These are phyloP conservation scores for Meleagris gallopavo DNA, from an alignment of 2,113 vertebrate genomes.

Conservation along the genomic window DNA sequence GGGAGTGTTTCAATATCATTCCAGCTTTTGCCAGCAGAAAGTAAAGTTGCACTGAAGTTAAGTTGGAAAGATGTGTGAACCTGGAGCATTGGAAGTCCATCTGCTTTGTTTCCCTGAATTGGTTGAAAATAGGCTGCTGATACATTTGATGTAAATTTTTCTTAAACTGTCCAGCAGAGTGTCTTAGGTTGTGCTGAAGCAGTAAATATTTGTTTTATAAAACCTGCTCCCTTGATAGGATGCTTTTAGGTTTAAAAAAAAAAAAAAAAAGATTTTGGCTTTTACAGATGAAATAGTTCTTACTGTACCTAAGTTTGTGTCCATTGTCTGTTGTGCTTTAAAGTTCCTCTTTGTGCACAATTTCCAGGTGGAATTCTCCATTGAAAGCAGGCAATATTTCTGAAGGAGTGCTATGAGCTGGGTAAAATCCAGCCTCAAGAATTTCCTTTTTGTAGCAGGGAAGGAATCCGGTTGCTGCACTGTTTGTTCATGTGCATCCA, in stretches of 20 bases:
- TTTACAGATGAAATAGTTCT: background rate
- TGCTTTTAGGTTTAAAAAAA: background rate
- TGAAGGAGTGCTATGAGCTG: background rate
- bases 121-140: background rate
- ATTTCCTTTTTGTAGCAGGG: background rate
- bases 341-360: fast-evolving
- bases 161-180: background rate
- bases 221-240: background rate
- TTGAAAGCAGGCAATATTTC: background rate
- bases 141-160: background rate
- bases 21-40: background rate
- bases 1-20: background rate
- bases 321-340: background rate
- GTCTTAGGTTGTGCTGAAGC: background rate
- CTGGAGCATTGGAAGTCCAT: background rate
- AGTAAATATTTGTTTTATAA: background rate
- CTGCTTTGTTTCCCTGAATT: background rate
- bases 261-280: background rate
- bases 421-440: background rate
- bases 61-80: background rate
- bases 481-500: background rate
- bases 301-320: background rate
- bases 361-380: background rate
- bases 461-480: fast-evolving
- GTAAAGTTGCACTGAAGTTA: background rate